Base-by-base conservation (phyloP, 2,888 invertebrate genomes). In the Alloscopus bannaensis region DNA sequence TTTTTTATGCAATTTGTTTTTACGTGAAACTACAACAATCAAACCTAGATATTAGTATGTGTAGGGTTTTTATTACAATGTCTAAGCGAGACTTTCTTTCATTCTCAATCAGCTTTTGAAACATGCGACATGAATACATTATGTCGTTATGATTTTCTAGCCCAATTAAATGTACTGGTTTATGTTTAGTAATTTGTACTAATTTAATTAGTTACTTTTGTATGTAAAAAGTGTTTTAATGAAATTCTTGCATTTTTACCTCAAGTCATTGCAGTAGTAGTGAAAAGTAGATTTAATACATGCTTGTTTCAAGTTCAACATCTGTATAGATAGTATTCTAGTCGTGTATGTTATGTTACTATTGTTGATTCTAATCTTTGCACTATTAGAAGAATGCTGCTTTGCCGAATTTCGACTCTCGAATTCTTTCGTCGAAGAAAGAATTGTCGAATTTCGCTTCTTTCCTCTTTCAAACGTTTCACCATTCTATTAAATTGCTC, bases 201-300 rank as follows among this genome's bases (percentile, higher is more conserved):
- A 65, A 70, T 4, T 29, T 57, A 57, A 18, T 6, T 31, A 50
- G 11, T 29, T 47, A 47, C 1, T 36, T 52, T 73, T 75, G 68
- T 60, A n/a, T n/a, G n/a, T n/a, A n/a, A n/a, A n/a, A n/a, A n/a
- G n/a, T n/a, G n/a, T 75, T 73, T 75, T 68, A 75, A 60, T 24
- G 59, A 42, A 57, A 42, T 60, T 75, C 76, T 69, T 77, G 76
- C 76, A 77, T 77, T 77, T 77, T 77, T 62, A 73, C 55, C 69
- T 77, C 76, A 62, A 77, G 76, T 77, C 76, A 77, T 69, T n/a
- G n/a, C 69, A 77, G 18, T 26, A 31, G 31, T 68, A 13, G 3
- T 62, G 40, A 52, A 50, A 18, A 65, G 26, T 62, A n/a, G 22
- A 24, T 28, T 62, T n/a, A 26, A 16, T 24, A 45, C 28, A 18